These are phyloP conservation scores for Felis catus DNA, from an alignment of 2,113 vertebrate species.

Conservation along the genomic window F.catus_Fca126_mat1.0 CM031418.1:126449001-126449500, in stretches of 20 bases:
- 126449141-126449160: not conserved
- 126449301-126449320: not conserved
- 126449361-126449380: not conserved
- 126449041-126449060: not conserved
- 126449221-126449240: not conserved
- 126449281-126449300: not conserved
- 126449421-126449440: not conserved
- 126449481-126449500: not conserved
- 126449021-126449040: not conserved
- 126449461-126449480: not conserved
- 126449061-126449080: not conserved
- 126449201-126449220: not conserved
- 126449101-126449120: not conserved
- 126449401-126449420: not conserved
- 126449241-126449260: not conserved
- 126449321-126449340: not conserved
- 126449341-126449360: not conserved
- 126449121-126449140: not conserved
- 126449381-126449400: slow-evolving; percentile 3
- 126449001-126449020: not conserved
- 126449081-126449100: not conserved
- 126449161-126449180: not conserved
- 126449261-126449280: not conserved
- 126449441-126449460: not conserved
- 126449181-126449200: not conserved